Conservation (phyloP, 2,888 invertebrate genomes). For the Phania funesta region DNA sequence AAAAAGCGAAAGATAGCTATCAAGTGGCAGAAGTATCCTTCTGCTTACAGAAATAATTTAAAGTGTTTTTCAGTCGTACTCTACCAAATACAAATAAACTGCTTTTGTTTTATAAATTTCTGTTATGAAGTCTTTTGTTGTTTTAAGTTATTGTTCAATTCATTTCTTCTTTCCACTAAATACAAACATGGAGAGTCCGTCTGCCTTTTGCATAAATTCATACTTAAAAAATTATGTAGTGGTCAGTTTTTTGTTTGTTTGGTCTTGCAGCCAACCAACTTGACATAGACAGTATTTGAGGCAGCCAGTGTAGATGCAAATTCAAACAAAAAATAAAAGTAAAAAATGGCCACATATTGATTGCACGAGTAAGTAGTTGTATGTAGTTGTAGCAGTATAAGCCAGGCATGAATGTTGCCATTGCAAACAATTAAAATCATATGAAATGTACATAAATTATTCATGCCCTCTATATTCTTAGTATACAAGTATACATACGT, state of each 20-base stretch:
- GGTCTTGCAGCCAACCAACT: constrained; percentile 42
- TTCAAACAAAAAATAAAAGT: background rate
- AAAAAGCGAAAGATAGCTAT: background rate
- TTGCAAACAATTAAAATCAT: constrained; percentile 80
- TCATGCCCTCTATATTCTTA: constrained; percentile 71
- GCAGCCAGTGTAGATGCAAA: constrained; percentile 50
- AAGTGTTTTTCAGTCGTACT: background rate
- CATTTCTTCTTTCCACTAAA: constrained; percentile 4
- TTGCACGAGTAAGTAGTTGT: background rate
- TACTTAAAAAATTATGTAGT: constrained; percentile 47
- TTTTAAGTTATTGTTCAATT: constrained; percentile 43
- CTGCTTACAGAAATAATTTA: background rate
- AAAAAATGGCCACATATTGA: constrained; percentile 52
- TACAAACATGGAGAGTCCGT: constrained; percentile 37
- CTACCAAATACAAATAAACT: background rate
- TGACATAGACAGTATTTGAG: constrained; percentile 57
- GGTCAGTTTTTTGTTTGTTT: constrained; percentile 27
- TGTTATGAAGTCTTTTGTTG: constrained; percentile 63
- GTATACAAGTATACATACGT: constrained; percentile 4
- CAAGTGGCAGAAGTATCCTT: too few relatives aligned
- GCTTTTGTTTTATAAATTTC: constrained; percentile 33
- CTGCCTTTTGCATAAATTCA: constrained; percentile 66
- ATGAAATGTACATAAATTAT: constrained; percentile 80
- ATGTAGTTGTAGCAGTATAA: background rate
- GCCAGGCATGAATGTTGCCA: constrained; percentile 71